These are phyloP conservation scores for Polydrusus pterygomalis DNA, from an alignment of 2,888 invertebrate genomes.

Conservation along the genomic window DNA sequence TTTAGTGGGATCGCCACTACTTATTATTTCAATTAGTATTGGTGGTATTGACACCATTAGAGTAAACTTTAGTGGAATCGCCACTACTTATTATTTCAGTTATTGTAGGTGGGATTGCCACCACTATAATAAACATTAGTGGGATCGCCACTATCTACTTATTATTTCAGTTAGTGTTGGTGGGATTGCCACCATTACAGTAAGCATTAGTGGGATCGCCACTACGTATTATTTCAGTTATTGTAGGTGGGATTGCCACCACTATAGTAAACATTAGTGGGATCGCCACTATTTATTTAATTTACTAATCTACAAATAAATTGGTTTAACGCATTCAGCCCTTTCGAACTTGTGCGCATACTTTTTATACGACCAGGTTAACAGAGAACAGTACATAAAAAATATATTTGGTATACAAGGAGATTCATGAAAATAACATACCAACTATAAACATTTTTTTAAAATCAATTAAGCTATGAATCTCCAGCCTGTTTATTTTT, in stretches of 20 bases:
- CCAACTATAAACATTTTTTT: too few species aligned
- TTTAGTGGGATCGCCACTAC: slow-evolving; percentile 14
- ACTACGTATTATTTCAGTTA: too few species aligned
- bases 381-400: too few species aligned
- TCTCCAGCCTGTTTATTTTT: too few species aligned
- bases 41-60: background rate
- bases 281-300: background rate
- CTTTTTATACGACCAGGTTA: too few species aligned
- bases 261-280: background rate
- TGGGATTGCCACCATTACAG: background rate
- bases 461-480: too few species aligned
- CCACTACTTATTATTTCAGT: background rate
- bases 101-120: slow-evolving; percentile 1
- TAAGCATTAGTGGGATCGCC: background rate
- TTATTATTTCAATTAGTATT: background rate
- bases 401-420: too few species aligned
- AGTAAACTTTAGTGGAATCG: background rate
- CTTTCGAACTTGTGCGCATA: too few species aligned
- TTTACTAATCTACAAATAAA: too few species aligned
- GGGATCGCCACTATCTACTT: background rate
- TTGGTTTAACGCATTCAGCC: too few species aligned
- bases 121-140: background rate
- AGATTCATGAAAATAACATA: too few species aligned
- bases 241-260: background rate
- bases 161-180: background rate